Evolutionary conservation across 2,797 vertebrate genomes (phyloP).

Genomic region (Gymnothorax reevesii): DNA sequence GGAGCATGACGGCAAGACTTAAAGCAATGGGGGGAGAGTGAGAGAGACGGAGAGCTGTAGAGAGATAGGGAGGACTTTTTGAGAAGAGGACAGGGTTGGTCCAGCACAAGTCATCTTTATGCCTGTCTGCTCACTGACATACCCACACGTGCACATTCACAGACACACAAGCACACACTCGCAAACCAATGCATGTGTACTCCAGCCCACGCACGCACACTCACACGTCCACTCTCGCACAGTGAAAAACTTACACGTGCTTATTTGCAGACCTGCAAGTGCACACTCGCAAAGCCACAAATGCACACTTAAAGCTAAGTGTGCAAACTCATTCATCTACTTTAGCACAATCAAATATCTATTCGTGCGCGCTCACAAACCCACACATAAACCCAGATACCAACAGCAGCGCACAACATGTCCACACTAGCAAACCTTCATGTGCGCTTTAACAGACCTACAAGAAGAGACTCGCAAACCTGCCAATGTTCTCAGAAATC

Average conservation of each 20-base stretch:
- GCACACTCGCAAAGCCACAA: background rate
- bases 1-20: conserved; percentile 74
- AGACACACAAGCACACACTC: background rate
- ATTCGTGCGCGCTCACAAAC: no score
- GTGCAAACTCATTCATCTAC: background rate
- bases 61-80: conserved; percentile 47
- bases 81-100: background rate
- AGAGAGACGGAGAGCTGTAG: conserved; percentile 11
- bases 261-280: background rate
- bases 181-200: background rate
- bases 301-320: background rate
- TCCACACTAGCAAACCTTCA: background rate
- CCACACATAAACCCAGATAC: no score
- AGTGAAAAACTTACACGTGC: background rate
- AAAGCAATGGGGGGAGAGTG: conserved; percentile 65
- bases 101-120: background rate
- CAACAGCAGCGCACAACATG: background rate
- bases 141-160: background rate
- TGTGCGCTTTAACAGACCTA: background rate
- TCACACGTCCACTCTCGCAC: background rate
- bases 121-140: background rate
- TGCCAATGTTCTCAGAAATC: no score
- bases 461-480: background rate
- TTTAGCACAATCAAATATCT: no score
- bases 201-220: background rate